Conservation (phyloP, 2,113 vertebrate species). For the Syngnathus floridae region DNA sequence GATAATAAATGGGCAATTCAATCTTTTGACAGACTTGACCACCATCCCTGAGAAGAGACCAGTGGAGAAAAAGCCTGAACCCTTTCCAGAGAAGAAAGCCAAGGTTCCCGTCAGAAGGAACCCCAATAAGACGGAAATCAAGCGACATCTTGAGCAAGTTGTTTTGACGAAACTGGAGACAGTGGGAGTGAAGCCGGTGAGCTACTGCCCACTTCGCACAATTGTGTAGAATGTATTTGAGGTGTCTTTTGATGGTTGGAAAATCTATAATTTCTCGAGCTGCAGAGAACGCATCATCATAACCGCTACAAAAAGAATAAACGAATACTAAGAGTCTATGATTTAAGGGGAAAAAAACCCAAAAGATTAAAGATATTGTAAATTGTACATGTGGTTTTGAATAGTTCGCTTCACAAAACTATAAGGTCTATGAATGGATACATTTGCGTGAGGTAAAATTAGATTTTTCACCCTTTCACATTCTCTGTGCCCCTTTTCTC, state of each 20-base stretch:
- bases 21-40: conserved; percentile 54
- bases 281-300: too few species aligned
- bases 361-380: too few species aligned
- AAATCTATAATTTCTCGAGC: too few species aligned
- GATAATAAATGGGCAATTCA: neutral
- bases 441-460: too few species aligned
- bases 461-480: neutral
- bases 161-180: conserved; percentile 75
- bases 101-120: conserved; percentile 63
- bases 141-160: conserved; percentile 73
- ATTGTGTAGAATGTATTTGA: neutral
- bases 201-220: conserved; percentile 20
- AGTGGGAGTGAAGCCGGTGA: conserved; percentile 79
- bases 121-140: conserved; percentile 73
- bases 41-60: conserved; percentile 55
- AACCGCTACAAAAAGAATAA: too few species aligned
- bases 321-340: too few species aligned
- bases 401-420: too few species aligned
- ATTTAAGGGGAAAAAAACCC: too few species aligned
- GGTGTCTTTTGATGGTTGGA: too few species aligned
- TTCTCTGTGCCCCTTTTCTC: neutral
- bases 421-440: too few species aligned
- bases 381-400: too few species aligned
- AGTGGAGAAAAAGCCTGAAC: conserved; percentile 48
- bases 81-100: conserved; percentile 31